Evolutionary conservation across 2,113 vertebrate species (phyloP).

Genomic region (Anser cygnoides): DNA sequence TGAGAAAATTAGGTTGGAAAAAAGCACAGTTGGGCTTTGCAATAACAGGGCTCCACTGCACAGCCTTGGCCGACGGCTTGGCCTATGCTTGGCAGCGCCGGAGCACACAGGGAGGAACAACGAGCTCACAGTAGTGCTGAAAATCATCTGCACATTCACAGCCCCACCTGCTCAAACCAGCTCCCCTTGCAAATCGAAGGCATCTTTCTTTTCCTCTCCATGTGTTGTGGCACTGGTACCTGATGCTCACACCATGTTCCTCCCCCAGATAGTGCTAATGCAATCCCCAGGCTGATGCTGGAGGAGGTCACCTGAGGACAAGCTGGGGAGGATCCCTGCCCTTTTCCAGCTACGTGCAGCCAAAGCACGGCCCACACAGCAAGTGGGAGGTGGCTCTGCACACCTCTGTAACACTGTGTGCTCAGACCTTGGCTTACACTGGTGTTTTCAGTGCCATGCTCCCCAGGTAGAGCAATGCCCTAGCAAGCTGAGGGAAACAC

Average conservation of each 20-base stretch:
- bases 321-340: accelerated
- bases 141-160: neutral
- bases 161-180: neutral
- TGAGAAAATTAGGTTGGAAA: constrained; percentile 7
- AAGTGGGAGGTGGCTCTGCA: neutral
- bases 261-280: neutral
- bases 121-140: neutral
- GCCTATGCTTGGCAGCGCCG: neutral
- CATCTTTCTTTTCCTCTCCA: neutral
- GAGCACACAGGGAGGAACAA: accelerated
- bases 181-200: neutral
- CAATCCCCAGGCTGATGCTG: neutral
- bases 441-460: too few species aligned
- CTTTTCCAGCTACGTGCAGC: neutral
- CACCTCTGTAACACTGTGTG: accelerated
- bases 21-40: neutral
- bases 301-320: neutral
- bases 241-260: neutral
- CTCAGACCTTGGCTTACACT: neutral
- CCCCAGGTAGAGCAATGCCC: neutral
- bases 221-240: accelerated
- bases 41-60: neutral
- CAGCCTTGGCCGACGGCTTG: neutral
- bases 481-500: neutral
- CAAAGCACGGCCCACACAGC: accelerated